Percentiles rank a stretch among this genome's conserved stretches.
Evolutionary conservation across 1,140 invertebrate species (phyloP).

Genomic region (Platorchestia sp.): DNA sequence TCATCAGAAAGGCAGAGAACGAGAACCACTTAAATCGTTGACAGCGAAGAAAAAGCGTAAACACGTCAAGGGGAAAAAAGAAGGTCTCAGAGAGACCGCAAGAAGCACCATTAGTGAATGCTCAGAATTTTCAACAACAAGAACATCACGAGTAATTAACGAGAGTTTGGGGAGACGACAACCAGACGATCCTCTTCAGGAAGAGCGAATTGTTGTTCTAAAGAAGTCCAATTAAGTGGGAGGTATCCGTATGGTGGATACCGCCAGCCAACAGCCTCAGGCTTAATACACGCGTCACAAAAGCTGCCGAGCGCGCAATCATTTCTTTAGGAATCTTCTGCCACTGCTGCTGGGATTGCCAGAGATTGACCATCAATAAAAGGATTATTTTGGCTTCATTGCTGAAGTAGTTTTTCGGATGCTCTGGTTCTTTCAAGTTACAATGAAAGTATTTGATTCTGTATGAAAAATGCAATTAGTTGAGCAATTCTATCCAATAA

Average conservation of each 20-base stretch:
- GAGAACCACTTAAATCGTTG: not conserved
- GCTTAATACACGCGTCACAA: not conserved
- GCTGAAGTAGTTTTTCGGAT: not conserved
- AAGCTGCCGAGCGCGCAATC: not conserved
- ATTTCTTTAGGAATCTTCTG: not conserved
- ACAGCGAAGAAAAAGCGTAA: not conserved
- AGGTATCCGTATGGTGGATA: not conserved
- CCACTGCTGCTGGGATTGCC: not conserved
- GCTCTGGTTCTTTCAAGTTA: not conserved
- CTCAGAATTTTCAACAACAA: conserved; percentile 48
- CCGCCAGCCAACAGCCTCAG: not conserved
- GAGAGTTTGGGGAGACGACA: conserved; percentile 27
- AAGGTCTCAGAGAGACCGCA: not conserved
- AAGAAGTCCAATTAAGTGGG: conserved; percentile 51
- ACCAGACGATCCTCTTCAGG: conserved; percentile 43
- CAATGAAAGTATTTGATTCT: not conserved
- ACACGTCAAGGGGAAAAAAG: not conserved
- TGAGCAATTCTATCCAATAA: no score
- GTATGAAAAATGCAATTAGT: not conserved
- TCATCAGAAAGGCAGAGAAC: not conserved
- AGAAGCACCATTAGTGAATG: conserved; percentile 42
- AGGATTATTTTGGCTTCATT: not conserved
- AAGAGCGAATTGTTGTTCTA: conserved; percentile 48
- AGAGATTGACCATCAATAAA: not conserved
- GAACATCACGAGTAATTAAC: conserved; percentile 50